Conservation (phyloP, 2,888 invertebrate genomes). For the Thumatha senex region DNA sequence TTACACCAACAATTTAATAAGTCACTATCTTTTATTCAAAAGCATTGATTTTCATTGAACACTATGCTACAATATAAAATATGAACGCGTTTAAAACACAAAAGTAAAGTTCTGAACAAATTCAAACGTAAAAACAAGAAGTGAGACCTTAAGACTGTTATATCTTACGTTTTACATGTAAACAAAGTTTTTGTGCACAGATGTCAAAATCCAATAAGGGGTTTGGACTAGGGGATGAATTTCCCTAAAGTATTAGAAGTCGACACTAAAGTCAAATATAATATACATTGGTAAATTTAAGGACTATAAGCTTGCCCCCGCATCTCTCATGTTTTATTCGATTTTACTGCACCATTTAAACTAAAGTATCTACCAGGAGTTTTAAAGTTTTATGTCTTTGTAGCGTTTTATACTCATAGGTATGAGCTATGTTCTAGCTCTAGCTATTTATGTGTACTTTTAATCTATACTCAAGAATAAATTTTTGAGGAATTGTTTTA, state of each 20-base stretch:
- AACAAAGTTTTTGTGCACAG: constrained; percentile 75
- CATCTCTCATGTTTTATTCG: constrained; percentile 24
- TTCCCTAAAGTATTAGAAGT: constrained; percentile 70
- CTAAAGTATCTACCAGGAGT: constrained; percentile 20
- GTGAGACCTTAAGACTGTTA: constrained; percentile 58
- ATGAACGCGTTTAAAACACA: not conserved
- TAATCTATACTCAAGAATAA: too few relatives aligned
- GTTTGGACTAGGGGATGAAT: constrained; percentile 67
- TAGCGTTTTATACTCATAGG: too few relatives aligned
- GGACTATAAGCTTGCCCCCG: constrained; percentile 24
- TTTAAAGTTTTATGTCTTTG: constrained; percentile 17
- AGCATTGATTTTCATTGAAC: not conserved
- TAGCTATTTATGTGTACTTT: too few relatives aligned
- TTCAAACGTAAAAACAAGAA: constrained; percentile 23
- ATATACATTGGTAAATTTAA: constrained; percentile 73
- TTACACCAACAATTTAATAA: too few relatives aligned
- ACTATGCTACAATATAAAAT: constrained; percentile 11
- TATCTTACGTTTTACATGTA: constrained; percentile 62
- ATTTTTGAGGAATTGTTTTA: too few relatives aligned
- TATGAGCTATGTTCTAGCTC: too few relatives aligned
- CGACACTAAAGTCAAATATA: constrained; percentile 68
- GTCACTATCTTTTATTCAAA: too few relatives aligned
- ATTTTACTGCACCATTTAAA: constrained; percentile 20
- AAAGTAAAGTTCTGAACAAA: too few relatives aligned
- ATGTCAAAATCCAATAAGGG: constrained; percentile 75